Evolutionary conservation across 2,888 invertebrate species (phyloP), one percentile per base, ranked within the genome.

Genomic region (Laspeyria flexula): DNA sequence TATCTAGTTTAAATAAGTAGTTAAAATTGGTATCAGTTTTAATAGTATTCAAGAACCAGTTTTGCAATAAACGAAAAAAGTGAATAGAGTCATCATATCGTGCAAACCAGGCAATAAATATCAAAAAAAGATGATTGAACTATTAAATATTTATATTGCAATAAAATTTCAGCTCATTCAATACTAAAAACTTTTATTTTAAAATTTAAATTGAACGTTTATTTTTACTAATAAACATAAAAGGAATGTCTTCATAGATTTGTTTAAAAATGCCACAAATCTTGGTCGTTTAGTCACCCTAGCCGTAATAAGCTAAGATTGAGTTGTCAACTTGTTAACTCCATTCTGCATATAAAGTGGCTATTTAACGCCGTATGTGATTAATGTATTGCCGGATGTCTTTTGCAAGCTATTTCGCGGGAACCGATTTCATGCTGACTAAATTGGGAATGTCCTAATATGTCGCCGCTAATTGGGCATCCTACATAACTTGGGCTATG

Each of bases 321-420:
- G 83, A 90, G 86, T 85, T 85, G 88, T 90, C 89, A 86, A 78
- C 84, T 62, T 66, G 69, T 66, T 57, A 54, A 52, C 60, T 71
- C 77, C 75, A 73, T 76, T 79, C 75, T 78, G 86, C 83, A 88
- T 89, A 86, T 83, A 85, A 88, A 88, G 78, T 79, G 79, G 70
- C 73, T 77, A 77, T 75, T 88, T 89, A 85, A 75, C 81, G 72
- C 79, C 72, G 66, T 64, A 69, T 74, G 79, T 81, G 83, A 85
- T 87, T 84, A 86, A 85, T 86, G 81, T 77, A 73, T 62, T 62
- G 65, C 69, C 53, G 66, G 68, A 72, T 74, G 74, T 75, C 71
- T 70, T 85, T 87, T 86, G 86, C 79, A 81, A 81, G 71, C 75
- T 75, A 76, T 81, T 83, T 81, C 78, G 75, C 76, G 67, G 66